Evolutionary conservation across 2,797 vertebrate genomes (phyloP), one percentile per base, ranked within the genome.

Genomic region (Sylvilagus floridanus): DNA sequence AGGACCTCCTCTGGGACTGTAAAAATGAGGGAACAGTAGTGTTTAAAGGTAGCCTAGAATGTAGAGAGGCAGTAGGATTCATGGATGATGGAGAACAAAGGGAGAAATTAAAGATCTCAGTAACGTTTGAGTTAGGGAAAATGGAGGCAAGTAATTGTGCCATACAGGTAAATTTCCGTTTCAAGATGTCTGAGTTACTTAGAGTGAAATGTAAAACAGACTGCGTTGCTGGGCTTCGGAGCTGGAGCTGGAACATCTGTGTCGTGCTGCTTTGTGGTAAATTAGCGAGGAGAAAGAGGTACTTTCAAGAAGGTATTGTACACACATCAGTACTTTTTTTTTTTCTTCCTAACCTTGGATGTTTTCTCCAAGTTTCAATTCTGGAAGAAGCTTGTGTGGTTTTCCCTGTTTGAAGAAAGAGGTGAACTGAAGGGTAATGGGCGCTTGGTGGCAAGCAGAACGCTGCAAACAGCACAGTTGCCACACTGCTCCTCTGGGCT

Each of bases 221-320:
- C 69, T 92, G 91, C 84, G 94, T 84, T 91, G 68, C 82, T 69
- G 92, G 82, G 71, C 85, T 92, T 84, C 82, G 71, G 24, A 75
- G 89, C 78, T 88, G 54, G 88, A 85, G 62, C 71, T 71, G 63
- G 86, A 84, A 82, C 95, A 97, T 94, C 96, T 96, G 95, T 75
- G 75, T 62, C 42, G 47, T 22, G 42, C 84, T 90, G 89, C 72
- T 93, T 83, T 76, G 69, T 60, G 86, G 94, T 72, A 83, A 97
- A 96, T 96, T 84, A 95, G 93, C 92, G 57, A 96, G 66, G 54
- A 82, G 77, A 94, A 94, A 93, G 77, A 96, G 63, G 83, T 83
- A 32, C 66, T 93, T 91, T 54, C 75, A 71, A 86, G 92, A 90
- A 96, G 85, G 90, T 81, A 84, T 92, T 72, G 60, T 47, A 60